phyloP scores from a whole-genome alignment of 2,113 vertebrate genomes.

The Poeciliopsis occidentalis region DNA sequence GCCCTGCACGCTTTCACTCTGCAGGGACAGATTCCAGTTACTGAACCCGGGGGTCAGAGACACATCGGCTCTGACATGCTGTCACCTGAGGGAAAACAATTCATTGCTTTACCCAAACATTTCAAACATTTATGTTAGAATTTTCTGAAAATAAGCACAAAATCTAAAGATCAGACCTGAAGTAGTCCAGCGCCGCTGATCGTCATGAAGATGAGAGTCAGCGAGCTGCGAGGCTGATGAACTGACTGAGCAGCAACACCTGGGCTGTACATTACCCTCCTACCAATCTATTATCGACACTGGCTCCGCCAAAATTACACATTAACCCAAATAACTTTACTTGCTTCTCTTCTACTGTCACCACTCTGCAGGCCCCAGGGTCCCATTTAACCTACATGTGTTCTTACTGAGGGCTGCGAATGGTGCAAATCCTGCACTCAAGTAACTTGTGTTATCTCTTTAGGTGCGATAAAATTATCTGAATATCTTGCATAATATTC shows the following conservation, averaged over 20 bases:
- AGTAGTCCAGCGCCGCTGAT: constrained; percentile 9
- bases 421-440: neutral
- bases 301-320: constrained; percentile 72
- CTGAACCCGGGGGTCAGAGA: constrained; percentile 70
- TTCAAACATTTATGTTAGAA: neutral
- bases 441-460: neutral
- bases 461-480: neutral
- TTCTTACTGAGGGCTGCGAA: neutral
- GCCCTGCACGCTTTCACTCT: constrained; percentile 69
- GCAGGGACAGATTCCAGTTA: constrained; percentile 84
- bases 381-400: constrained; percentile 7
- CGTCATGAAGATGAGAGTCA: constrained; percentile 14
- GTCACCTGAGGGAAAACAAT: neutral
- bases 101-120: neutral
- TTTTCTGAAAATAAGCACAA: neutral
- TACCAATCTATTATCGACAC: constrained; percentile 33
- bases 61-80: neutral
- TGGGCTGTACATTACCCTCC: constrained; percentile 63
- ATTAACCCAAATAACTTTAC: constrained; percentile 64
- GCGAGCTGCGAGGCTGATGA: constrained; percentile 16
- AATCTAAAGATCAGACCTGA: constrained; percentile 46
- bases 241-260: constrained; percentile 42
- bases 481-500: neutral
- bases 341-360: constrained; percentile 26
- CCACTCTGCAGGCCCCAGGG: neutral